Base-by-base conservation (phyloP, 2,888 invertebrate species). In the Agriopis marginaria region DNA sequence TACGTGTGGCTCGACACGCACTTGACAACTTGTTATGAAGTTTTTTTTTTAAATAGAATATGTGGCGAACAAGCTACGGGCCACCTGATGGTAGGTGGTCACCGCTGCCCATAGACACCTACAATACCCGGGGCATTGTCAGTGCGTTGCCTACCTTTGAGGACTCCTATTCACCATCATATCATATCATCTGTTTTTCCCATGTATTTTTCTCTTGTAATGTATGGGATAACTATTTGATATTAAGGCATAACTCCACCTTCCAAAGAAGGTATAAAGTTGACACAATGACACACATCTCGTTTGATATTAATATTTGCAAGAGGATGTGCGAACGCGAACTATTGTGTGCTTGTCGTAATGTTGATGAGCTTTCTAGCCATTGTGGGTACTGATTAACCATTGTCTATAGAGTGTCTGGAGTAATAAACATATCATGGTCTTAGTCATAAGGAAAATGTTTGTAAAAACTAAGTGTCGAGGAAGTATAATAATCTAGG, bases 291-390 rank as follows among this genome's bases (percentile, higher is more conserved):
- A 60, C 60, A 50, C 60, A 50, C 10, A 60, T 59, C 59, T 60
- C 9, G 32, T 47, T 49, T 14, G 14, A 49, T 40, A 60, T 49
- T 60, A 60, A 54, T 61, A 68, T 58, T 49, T 39, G 14, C 11
- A 32, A 45, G 65, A 69, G 65, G 69, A 69, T 65, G 64, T 69
- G 69, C 65, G 64, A 49, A 61, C 17, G 64, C 56, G 51, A 49
- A 61, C 42, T 50, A 62, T 55, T 63, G 56, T 44, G 4, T 32
- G 63, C 62, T 63, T 42, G 51, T 73, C 58, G 51, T 64, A 53
- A 73, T 70, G 65, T 53, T 73, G 72, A 71, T 74, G 56, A 60
- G 64, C 74, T 75, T 74, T 75, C 73, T 72, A 72, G 47, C 49
- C 50, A 67, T 66, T 62, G 62, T 63, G 63, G 49, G 47, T 65